These are phyloP conservation scores for Phymastichus coffea DNA, from an alignment of 1,140 invertebrate genomes.

Conservation along the genomic window DNA sequence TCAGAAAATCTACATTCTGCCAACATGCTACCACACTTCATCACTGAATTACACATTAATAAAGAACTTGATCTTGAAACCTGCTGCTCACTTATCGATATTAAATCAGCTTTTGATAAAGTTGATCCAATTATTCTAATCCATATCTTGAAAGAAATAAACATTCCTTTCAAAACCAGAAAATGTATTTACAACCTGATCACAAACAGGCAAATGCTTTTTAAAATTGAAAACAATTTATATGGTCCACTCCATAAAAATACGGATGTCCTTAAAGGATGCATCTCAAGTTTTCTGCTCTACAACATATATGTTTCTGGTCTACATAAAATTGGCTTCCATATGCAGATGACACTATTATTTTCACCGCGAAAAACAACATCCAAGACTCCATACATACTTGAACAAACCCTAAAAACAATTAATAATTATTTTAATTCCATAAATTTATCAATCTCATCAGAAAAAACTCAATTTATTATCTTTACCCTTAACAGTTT, in stretches of 20 bases:
- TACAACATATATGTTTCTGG: too few relatives aligned
- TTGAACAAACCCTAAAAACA: neutral
- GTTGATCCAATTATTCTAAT: neutral
- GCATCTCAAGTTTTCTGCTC: constrained; percentile 18
- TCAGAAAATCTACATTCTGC: constrained; percentile 14
- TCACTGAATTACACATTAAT: too few relatives aligned
- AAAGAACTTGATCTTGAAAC: neutral
- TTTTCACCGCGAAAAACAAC: too few relatives aligned
- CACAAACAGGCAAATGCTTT: neutral
- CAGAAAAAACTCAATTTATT: too few relatives aligned
- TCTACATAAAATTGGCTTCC: neutral
- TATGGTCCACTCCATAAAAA: neutral
- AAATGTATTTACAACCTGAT: neutral
- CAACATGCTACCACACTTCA: neutral
- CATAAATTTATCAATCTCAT: too few relatives aligned
- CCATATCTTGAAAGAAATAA: too few relatives aligned
- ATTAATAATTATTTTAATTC: neutral
- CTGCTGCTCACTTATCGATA: constrained; percentile 11
- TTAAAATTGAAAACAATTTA: too few relatives aligned
- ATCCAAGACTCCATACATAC: neutral
- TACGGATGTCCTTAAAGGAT: constrained; percentile 21
- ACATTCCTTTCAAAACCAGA: neutral
- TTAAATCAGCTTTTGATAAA: constrained; percentile 18
- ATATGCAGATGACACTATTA: constrained; percentile 28
- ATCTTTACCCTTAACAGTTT: neutral